phyloP scores from a whole-genome alignment of 2,888 invertebrate genomes.

The Polymixis flavicincta region DNA sequence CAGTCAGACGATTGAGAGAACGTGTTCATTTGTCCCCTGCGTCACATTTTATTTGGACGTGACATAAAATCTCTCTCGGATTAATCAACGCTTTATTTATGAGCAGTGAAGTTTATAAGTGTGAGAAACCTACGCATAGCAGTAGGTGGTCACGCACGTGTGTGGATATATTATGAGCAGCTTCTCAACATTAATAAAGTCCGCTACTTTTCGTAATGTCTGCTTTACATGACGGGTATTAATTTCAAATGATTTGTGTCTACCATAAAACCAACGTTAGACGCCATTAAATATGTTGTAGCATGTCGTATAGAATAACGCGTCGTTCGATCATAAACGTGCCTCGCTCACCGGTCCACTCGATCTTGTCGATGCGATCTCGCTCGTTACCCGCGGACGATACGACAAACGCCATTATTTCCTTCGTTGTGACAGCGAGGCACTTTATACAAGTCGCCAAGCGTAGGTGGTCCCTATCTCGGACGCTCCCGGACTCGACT shows the following conservation, averaged over 20 bases:
- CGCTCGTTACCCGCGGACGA: conserved; percentile 72
- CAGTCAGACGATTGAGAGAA: conserved; percentile 32
- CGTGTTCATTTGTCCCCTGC: conserved; percentile 56
- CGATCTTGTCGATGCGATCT: conserved; percentile 73
- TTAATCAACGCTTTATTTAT: conserved; percentile 59
- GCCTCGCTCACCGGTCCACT: conserved; percentile 59
- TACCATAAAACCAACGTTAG: conserved; percentile 52
- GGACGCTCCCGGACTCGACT: conserved; percentile 67
- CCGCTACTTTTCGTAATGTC: conserved; percentile 55
- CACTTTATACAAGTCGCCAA: conserved; percentile 71
- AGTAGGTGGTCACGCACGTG: conserved; percentile 57
- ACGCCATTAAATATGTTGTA: conserved; percentile 58
- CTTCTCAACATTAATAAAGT: conserved; percentile 51
- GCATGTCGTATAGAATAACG: conserved; percentile 64
- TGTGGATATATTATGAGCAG: conserved; percentile 37
- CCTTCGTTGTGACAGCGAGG: conserved; percentile 72
- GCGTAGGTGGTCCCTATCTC: conserved; percentile 85
- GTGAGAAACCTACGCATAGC: conserved; percentile 54
- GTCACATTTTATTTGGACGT: conserved; percentile 52
- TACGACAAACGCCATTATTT: conserved; percentile 76
- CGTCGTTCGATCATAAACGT: conserved; percentile 75
- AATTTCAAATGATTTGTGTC: conserved; percentile 61
- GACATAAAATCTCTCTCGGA: conserved; percentile 51
- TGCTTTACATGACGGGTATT: conserved; percentile 60
- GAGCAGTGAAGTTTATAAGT: conserved; percentile 49